Evolutionary conservation across 2,888 invertebrate genomes (phyloP), one percentile per base, ranked within the genome.

Genomic region (Blastobasis adustella): DNA sequence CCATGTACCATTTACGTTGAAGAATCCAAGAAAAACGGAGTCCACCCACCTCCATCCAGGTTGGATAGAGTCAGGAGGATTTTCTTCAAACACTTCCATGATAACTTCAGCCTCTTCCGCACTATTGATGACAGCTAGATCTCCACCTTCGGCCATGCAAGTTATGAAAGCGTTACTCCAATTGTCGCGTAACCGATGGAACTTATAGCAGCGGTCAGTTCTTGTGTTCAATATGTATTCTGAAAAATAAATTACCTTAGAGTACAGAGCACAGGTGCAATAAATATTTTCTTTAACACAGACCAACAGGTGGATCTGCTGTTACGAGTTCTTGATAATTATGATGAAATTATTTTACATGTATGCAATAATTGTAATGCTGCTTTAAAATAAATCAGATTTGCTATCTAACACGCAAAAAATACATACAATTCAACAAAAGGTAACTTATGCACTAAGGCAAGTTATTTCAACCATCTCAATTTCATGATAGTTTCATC

Each of bases 171-270:
- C 64, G 1, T 51, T 42, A 0, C 47, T 45, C 62, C 62, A 64
- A n/a, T 39, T 54, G 9, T 50, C 49, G 1, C 55, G 57, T 6
- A 10, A 37, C 1, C 42, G 38, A 51, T 65, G 61, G 56, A 65
- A 59, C 55, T 65, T 65, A 56, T 65, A 65, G 49, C 65, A 65
- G 43, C 58, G 59, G 4, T 58, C 55, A 4, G 51, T 51, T 6
- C 23, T 9, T 9, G 36, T 45, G 40, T 46, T 7, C 8, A 47
- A 8, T 6, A 38, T 4, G 42, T 54, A 47, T 43, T 40, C 41
- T 52, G 46, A 23, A 44, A 39, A n/a, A 7, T 9, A 49, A 10
- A 23, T 23, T 23, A 23, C 23, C 23, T 23, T 23, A 23, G 23
- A 23, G 23, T 23, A 23, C 23, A 23, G 23, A 23, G 23, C 23